Evolutionary conservation across 2,113 vertebrate species (phyloP), one percentile per base, ranked within the genome.

Genomic region (Zosterops japonicus): DNA sequence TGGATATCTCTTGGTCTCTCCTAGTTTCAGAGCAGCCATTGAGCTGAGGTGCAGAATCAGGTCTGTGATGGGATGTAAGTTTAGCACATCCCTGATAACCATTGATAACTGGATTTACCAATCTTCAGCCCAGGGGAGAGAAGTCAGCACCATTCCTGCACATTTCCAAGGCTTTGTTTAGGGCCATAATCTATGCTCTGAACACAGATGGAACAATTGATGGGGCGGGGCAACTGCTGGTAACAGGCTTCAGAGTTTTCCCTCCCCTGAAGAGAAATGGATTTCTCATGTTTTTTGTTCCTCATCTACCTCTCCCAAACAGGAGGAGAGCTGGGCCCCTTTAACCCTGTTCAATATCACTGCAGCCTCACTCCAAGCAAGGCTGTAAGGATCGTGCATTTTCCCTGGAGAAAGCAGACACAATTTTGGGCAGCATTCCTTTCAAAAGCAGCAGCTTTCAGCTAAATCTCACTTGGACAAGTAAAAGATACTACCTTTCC

Each of bases 361-460:
- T 35, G 46, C 55, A 60, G 28, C 74, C 42, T 84, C 20, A 3
- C 24, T 94, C 52, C 44, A 27, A 5, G 42, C 4, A 2, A 47
- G 39, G 52, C 39, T 74, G 9, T 29, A 4, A 57, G 74, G 74
- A n/a, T n/a, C n/a, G 33, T 0, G 0, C 5, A 0, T 77, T 90
- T 14, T 8, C 70, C 28, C 86, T 67, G 83, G 50, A 55, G 59
- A 46, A 80, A 53, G 29, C 65, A 90, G 65, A 29, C 15, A 0
- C 7, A 21, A 16, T 86, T 82, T 49, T 49, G 88, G 74, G 85
- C 92, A 92, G 18, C 0, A 0, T 60, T 82, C 85, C 71, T 86
- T 83, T 53, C 63, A 21, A 72, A 88, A 90, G 63, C 94, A 93
- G 75, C 79, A 88, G 71, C 75, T 88, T 94, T 59, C 46, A 61